A percentile compares a stretch with the other conserved stretches of the same genome.
phyloP scores from a whole-genome alignment of 2,888 invertebrate species.

The Melipona beecheii region DNA sequence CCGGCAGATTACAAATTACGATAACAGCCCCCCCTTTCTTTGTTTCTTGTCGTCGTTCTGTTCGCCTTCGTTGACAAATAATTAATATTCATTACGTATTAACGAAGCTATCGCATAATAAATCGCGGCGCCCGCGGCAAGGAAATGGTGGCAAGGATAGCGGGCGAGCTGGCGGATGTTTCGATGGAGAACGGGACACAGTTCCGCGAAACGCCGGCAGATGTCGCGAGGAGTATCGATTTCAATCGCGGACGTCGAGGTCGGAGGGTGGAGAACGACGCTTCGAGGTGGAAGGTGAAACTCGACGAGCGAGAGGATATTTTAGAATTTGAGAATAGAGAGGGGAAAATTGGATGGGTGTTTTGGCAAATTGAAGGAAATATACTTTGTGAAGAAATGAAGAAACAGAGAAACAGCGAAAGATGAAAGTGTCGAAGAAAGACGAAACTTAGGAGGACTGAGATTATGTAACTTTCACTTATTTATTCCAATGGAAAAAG shows the following conservation, averaged over 20 bases:
- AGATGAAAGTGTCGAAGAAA: no score
- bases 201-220: conserved; percentile 72
- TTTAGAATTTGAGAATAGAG: no score
- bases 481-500: no score
- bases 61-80: conserved; percentile 76
- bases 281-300: no score
- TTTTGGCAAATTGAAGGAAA: no score
- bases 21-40: conserved; percentile 59
- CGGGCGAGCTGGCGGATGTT: conserved; percentile 54
- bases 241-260: neutral
- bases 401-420: no score
- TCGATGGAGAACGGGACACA: conserved; percentile 48
- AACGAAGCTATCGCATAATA: conserved; percentile 83
- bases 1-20: conserved; percentile 82
- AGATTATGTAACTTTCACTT: no score
- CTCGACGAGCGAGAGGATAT: neutral
- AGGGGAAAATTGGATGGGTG: no score
- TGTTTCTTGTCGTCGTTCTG: conserved; percentile 60
- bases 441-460: no score
- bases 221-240: conserved; percentile 76
- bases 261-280: neutral
- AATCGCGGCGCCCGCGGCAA: conserved; percentile 75
- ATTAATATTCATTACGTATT: conserved; percentile 84
- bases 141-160: conserved; percentile 68
- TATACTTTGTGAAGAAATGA: no score